A percentile compares a stretch with the other conserved stretches of the same genome.
Evolutionary conservation across 2,797 vertebrate genomes (phyloP).

Genomic region (Bradypodion ventrale): DNA sequence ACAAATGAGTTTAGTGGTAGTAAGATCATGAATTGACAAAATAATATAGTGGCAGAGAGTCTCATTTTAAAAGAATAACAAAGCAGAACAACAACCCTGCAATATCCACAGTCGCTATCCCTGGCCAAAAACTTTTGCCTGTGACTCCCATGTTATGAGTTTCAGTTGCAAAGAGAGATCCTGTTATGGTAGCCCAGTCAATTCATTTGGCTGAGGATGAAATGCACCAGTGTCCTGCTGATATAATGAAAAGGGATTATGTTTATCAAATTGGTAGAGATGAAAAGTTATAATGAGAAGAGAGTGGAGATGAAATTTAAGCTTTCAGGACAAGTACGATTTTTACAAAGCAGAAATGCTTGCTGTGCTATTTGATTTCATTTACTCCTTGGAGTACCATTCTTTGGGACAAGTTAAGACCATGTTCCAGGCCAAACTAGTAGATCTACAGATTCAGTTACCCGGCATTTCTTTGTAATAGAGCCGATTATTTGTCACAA

Average conservation of each 20-base stretch:
- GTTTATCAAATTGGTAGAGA: conserved; percentile 1
- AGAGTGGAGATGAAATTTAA: neutral
- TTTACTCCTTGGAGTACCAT: neutral
- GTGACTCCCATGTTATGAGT: neutral
- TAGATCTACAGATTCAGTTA: neutral
- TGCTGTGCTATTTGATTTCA: neutral
- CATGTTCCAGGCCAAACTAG: neutral
- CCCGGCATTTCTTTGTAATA: neutral
- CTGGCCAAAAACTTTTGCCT: no score
- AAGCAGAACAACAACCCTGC: neutral
- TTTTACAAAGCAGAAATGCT: neutral
- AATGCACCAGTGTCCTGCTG: neutral
- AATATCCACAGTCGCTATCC: neutral
- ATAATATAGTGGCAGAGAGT: neutral
- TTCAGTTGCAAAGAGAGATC: neutral
- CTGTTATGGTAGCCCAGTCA: neutral
- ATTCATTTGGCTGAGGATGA: neutral
- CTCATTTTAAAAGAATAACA: neutral
- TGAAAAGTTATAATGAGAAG: neutral
- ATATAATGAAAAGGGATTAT: neutral
- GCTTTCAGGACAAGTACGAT: neutral
- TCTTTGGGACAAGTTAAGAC: neutral
- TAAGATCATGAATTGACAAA: neutral
- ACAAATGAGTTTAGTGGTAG: neutral
- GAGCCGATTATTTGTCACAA: neutral